A percentile compares a stretch with the other conserved stretches of the same genome.
phyloP scores from a whole-genome alignment of 1,140 invertebrate genomes.

The Sminthurinus signatus region DNA sequence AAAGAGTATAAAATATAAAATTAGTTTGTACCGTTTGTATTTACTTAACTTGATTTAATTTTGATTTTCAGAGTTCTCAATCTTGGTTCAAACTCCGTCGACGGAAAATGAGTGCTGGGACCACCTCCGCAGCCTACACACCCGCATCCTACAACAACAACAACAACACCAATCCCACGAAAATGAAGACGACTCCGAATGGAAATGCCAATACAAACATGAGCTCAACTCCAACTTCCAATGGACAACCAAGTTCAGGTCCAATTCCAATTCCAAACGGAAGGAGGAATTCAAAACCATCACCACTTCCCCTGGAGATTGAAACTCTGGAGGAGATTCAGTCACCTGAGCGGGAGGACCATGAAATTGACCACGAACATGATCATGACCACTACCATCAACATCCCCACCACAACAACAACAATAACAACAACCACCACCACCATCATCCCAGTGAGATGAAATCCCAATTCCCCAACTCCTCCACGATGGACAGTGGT shows the following conservation, averaged over 20 bases:
- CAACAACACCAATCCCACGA: neutral
- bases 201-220: neutral
- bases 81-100: slow-evolving; percentile 31
- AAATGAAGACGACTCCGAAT: too few species aligned
- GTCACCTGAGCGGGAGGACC: neutral
- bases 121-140: neutral
- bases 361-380: too few species aligned
- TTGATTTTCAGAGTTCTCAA: slow-evolving; percentile 27
- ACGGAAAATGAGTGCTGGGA: slow-evolving; percentile 30
- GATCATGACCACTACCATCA: slow-evolving; percentile 2
- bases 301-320: slow-evolving; percentile 15
- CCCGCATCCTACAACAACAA: slow-evolving; percentile 14
- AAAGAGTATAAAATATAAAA: too few species aligned
- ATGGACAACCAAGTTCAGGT: too few species aligned
- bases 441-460: neutral
- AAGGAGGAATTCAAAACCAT: neutral
- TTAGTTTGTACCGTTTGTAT: too few species aligned
- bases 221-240: neutral
- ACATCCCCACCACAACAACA: slow-evolving; percentile 5
- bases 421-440: neutral
- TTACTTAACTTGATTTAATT: too few species aligned
- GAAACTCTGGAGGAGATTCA: slow-evolving; percentile 17
- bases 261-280: neutral
- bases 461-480: slow-evolving; percentile 26
- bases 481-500: slow-evolving; percentile 36